A percentile compares a stretch with the other conserved stretches of the same genome.
Evolutionary conservation across 2,888 invertebrate genomes (phyloP).

Genomic region (Serripes groenlandicus): DNA sequence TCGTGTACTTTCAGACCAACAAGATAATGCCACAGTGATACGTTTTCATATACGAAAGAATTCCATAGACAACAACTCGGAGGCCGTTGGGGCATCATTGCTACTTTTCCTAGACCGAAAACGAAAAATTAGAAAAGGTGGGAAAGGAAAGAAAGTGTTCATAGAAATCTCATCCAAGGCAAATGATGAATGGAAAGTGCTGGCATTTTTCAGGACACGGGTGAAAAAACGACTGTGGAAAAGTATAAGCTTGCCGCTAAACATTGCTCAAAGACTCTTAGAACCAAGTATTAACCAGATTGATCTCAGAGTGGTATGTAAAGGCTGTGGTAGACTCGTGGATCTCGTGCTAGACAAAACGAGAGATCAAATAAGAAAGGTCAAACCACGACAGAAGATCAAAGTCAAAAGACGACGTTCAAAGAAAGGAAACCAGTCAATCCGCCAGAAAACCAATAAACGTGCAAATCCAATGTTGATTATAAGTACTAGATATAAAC

Average conservation of each 20-base stretch:
- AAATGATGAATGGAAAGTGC: conserved; percentile 27
- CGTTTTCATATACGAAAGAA: background rate
- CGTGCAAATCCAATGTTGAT: conserved; percentile 49
- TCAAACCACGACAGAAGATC: background rate
- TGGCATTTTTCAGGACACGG: conserved; percentile 49
- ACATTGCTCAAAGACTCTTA: conserved; percentile 46
- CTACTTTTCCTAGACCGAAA: conserved; percentile 46
- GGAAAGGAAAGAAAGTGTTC: conserved; percentile 60
- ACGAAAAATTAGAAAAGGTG: conserved; percentile 51
- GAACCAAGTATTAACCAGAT: conserved; percentile 30
- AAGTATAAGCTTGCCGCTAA: conserved; percentile 57
- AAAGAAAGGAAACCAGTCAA: conserved; percentile 19
- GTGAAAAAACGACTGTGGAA: conserved; percentile 60
- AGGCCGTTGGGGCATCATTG: conserved; percentile 56
- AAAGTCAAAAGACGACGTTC: background rate
- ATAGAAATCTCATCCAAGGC: conserved; percentile 47
- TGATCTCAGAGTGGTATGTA: conserved; percentile 57
- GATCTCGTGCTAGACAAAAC: conserved; percentile 42
- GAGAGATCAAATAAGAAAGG: background rate
- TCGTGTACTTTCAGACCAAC: background rate
- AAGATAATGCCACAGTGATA: background rate
- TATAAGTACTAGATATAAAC: conserved; percentile 45
- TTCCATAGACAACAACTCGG: conserved; percentile 9
- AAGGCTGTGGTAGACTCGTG: conserved; percentile 63
- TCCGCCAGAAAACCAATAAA: conserved; percentile 22